Conservation (phyloP, 2,797 vertebrate genomes). For the Lepilemur septentrionalis region DNA sequence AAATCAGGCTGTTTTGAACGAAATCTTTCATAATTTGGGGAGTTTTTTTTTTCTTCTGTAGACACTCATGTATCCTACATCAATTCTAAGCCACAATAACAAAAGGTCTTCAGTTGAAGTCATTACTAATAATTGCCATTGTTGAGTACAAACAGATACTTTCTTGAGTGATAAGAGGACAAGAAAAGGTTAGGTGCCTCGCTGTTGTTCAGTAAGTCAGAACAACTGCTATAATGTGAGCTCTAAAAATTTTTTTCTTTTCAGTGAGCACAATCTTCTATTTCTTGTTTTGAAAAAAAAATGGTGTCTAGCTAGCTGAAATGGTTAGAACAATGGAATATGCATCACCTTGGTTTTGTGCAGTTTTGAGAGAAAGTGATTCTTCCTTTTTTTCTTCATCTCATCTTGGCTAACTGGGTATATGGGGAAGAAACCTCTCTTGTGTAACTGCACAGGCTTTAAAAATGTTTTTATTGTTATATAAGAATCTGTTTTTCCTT, state of each 20-base stretch:
- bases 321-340: not conserved
- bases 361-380: not conserved
- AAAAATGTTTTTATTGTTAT: not conserved
- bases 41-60: not conserved
- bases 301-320: not conserved
- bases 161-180: not conserved
- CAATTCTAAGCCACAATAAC: constrained; percentile 26
- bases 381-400: not conserved
- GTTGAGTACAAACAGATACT: not conserved
- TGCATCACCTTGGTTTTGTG: not conserved
- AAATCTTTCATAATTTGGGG: not conserved
- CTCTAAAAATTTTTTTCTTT: not conserved
- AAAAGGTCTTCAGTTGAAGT: constrained; percentile 28
- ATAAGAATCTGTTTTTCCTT: not conserved
- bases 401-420: not conserved
- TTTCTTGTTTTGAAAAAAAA: not conserved
- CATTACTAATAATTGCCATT: constrained; percentile 47
- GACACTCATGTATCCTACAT: not conserved
- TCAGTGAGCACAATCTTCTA: not conserved
- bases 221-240: not conserved
- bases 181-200: not conserved
- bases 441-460: not conserved
- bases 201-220: not conserved
- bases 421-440: not conserved
- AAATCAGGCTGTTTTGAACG: not conserved